Evolutionary conservation across 37 sponge, comb jelly and placozoan genomes (phyloP).

Genomic region (Aplysina aerophoba): DNA sequence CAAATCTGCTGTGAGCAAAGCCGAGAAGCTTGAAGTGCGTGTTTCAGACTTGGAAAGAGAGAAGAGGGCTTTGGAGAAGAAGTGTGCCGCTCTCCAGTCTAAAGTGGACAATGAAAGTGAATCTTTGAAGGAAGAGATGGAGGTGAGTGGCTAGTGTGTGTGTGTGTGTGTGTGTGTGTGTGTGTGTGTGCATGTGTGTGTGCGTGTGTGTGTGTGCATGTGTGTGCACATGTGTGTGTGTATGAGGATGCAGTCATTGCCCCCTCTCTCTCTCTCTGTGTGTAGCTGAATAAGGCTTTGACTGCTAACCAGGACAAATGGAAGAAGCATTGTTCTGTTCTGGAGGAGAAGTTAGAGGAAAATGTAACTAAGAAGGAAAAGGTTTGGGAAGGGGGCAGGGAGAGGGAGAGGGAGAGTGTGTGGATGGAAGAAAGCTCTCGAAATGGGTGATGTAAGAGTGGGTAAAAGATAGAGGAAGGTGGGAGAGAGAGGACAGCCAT

Average conservation of each 20-base stretch:
- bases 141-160: constrained; percentile 49
- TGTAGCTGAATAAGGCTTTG: constrained; percentile 86
- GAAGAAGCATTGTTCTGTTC: constrained; percentile 48
- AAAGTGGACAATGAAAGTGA: constrained; percentile 60
- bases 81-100: constrained; percentile 44
- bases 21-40: constrained; percentile 53
- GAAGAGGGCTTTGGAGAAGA: constrained; percentile 75
- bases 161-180: constrained; percentile 47
- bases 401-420: constrained; percentile 1
- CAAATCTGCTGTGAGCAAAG: constrained; percentile 33
- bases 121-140: constrained; percentile 74
- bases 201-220: constrained; percentile 9
- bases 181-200: constrained; percentile 26
- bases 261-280: background rate
- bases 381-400: constrained; percentile 4
- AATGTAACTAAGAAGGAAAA: constrained; percentile 53
- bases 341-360: constrained; percentile 72
- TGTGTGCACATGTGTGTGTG: constrained; percentile 14
- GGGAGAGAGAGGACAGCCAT: no score
- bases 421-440: no score
- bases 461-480: no score
- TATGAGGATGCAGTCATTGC: background rate
- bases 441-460: no score
- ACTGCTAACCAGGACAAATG: constrained; percentile 74
- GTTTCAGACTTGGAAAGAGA: constrained; percentile 60